Evolutionary conservation across 2,797 vertebrate genomes (phyloP).

Genomic region (Danio choprae): DNA sequence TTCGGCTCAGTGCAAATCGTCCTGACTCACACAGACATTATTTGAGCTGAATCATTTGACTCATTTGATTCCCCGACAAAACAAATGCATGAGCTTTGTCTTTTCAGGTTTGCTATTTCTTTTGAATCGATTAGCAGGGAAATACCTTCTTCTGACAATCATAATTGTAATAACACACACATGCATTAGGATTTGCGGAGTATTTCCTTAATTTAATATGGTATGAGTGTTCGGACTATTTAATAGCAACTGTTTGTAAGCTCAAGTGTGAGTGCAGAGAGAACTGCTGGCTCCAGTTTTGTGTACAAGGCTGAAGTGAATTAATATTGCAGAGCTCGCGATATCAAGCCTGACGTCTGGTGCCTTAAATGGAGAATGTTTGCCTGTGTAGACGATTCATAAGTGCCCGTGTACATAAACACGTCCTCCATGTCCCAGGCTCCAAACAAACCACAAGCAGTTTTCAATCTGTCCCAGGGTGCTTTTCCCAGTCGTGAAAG

Average conservation of each 20-base stretch:
- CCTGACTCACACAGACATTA: not conserved
- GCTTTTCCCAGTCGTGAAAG: not conserved
- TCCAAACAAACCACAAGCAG: slow-evolving; percentile 40
- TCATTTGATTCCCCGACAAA: not conserved
- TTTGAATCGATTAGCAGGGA: slow-evolving; percentile 22
- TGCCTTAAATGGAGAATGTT: slow-evolving; percentile 29
- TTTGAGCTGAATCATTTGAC: slow-evolving; percentile 21
- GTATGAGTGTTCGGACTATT: slow-evolving; percentile 58
- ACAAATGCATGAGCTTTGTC: not conserved
- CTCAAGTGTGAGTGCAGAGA: slow-evolving; percentile 18
- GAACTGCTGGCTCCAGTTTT: slow-evolving; percentile 45
- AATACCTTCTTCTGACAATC: slow-evolving; percentile 20
- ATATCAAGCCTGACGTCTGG: slow-evolving; percentile 50
- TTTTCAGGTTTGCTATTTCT: slow-evolving; percentile 34
- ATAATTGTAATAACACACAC: slow-evolving; percentile 32
- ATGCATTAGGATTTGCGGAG: slow-evolving; percentile 34
- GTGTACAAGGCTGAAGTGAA: slow-evolving; percentile 31
- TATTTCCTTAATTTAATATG: slow-evolving; percentile 60
- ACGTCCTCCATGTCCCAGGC: slow-evolving; percentile 8
- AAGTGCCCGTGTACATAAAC: slow-evolving; percentile 29
- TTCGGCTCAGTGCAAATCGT: slow-evolving; percentile 14
- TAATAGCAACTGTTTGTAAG: slow-evolving; percentile 42
- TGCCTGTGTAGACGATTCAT: slow-evolving; percentile 17
- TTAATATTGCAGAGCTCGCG: not conserved
- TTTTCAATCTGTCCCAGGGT: not conserved